Percentiles rank a stretch among this genome's conserved stretches.
These are phyloP conservation scores for Narcine bancroftii DNA, from an alignment of 2,113 vertebrate genomes.

Conservation along the genomic window DNA sequence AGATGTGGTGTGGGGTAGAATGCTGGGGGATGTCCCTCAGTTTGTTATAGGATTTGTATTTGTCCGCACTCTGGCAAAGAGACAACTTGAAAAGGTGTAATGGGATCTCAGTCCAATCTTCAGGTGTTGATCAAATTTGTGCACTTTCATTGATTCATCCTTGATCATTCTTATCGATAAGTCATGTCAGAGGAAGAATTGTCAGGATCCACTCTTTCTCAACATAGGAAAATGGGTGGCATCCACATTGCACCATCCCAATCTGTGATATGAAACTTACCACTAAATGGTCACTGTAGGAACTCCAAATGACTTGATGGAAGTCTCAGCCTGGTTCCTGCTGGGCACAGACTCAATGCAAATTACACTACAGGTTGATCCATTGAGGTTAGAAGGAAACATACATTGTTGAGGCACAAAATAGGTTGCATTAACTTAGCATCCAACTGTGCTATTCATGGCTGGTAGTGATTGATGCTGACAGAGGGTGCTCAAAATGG, in stretches of 20 bases:
- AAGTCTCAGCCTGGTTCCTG: not conserved
- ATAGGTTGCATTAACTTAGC: conserved; percentile 6
- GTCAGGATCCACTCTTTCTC: not conserved
- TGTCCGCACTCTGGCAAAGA: not conserved
- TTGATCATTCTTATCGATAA: not conserved
- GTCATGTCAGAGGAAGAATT: not conserved
- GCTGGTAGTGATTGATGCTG: conserved; percentile 26
- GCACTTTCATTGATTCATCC: not conserved
- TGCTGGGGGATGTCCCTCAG: not conserved
- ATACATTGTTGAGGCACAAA: not conserved
- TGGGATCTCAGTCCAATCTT: not conserved
- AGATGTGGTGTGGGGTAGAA: not conserved
- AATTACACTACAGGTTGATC: not conserved
- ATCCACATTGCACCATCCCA: not conserved
- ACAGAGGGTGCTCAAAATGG: conserved; percentile 28
- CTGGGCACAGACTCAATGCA: not conserved
- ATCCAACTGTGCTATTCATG: conserved; percentile 27
- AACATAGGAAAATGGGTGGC: not conserved
- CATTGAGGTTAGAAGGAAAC: not conserved
- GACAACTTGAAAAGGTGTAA: not conserved
- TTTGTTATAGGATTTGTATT: not conserved
- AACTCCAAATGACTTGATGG: not conserved
- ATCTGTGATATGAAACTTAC: not conserved
- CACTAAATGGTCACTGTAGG: not conserved
- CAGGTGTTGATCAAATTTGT: not conserved